These are phyloP conservation scores for Marmota monax DNA, from an alignment of 2,113 vertebrate genomes.

Conservation along the genomic window DNA sequence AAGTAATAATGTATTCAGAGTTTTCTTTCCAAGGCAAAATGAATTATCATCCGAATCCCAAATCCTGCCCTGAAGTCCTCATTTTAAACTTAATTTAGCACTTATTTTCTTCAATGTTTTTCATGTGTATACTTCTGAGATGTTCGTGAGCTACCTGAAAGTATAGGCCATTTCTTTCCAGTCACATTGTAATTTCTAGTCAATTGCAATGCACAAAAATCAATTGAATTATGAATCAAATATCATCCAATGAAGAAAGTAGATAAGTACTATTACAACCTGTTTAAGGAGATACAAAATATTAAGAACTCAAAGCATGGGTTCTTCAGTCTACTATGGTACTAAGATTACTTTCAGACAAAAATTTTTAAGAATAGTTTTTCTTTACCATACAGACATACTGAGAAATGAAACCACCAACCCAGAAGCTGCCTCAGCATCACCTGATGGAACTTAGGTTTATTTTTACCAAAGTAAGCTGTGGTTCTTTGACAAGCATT, in stretches of 20 bases:
- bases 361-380: background rate
- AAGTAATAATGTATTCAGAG: conserved; percentile 57
- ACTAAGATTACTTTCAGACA: background rate
- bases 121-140: background rate
- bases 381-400: background rate
- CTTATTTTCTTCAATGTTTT: conserved; percentile 65
- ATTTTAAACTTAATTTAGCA: conserved; percentile 68
- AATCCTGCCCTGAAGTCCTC: conserved; percentile 61
- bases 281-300: background rate
- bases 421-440: background rate
- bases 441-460: background rate
- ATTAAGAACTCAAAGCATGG: background rate
- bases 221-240: background rate
- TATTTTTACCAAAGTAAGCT: background rate
- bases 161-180: background rate
- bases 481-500: background rate
- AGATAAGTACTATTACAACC: background rate
- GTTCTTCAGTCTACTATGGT: background rate
- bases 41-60: conserved; percentile 58
- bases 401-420: conserved; percentile 17
- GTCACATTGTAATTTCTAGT: background rate
- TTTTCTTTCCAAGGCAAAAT: conserved; percentile 44
- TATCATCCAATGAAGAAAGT: background rate
- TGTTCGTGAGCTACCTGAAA: conserved; percentile 5
- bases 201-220: background rate